Conservation (phyloP, 2,113 vertebrate species). For the Dicaeum eximium region DNA sequence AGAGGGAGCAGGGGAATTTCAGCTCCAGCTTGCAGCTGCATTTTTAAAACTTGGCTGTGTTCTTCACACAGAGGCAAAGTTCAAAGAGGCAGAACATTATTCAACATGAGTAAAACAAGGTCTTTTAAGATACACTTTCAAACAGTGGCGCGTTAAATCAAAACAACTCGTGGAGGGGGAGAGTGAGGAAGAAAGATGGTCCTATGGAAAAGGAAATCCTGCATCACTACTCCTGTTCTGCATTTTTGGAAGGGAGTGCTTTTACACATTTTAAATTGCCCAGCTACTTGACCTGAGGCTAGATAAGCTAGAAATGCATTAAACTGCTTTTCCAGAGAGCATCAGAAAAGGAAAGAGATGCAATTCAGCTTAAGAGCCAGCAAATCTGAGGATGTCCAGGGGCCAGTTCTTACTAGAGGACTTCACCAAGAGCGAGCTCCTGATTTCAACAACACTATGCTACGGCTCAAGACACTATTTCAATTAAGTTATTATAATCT, state of each 20-base stretch:
- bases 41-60: slow-evolving; percentile 35
- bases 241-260: background rate
- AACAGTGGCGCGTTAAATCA: background rate
- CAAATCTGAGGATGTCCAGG: background rate
- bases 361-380: background rate
- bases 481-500: slow-evolving; percentile 36
- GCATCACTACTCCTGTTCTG: background rate
- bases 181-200: background rate
- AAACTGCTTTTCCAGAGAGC: background rate
- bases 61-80: slow-evolving; percentile 44
- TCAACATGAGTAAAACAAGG: slow-evolving; percentile 58
- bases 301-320: background rate
- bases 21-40: slow-evolving; percentile 18
- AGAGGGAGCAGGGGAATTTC: slow-evolving; percentile 40
- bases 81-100: slow-evolving; percentile 62
- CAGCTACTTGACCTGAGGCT: background rate
- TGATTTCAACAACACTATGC: background rate
- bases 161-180: background rate
- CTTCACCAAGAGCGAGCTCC: background rate
- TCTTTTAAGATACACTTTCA: slow-evolving; percentile 61
- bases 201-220: background rate
- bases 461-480: background rate
- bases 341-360: background rate
- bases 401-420: background rate
- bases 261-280: background rate